Percentiles rank a stretch among this genome's conserved stretches.
Evolutionary conservation across 1,140 invertebrate genomes (phyloP).

Genomic region (Hermatobates lingyangjiaoensis): DNA sequence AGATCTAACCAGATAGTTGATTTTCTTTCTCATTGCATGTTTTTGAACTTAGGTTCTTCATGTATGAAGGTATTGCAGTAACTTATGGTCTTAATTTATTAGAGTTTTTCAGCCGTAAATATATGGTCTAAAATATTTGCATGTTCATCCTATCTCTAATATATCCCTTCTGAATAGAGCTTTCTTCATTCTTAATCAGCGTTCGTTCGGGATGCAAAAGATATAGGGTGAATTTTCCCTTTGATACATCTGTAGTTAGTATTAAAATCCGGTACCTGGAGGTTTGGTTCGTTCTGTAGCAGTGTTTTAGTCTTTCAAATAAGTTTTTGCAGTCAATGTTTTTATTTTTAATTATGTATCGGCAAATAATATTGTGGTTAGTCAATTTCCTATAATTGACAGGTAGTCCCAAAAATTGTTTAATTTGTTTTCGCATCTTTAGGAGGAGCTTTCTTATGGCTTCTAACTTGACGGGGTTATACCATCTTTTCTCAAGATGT

Average conservation of each 20-base stretch:
- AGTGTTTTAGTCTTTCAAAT: not conserved
- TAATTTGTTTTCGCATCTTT: conserved; percentile 16
- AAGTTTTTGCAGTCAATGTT: not conserved
- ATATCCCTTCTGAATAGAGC: conserved; percentile 26
- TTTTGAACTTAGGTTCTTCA: conserved; percentile 19
- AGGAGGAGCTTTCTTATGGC: conserved; percentile 22
- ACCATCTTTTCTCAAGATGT: conserved; percentile 23
- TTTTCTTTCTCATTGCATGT: conserved; percentile 15
- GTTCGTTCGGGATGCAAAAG: conserved; percentile 18
- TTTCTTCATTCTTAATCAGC: conserved; percentile 18
- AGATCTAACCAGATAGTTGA: conserved; percentile 12
- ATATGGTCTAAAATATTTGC: conserved; percentile 26
- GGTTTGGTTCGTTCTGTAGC: not conserved
- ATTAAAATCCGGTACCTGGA: conserved; percentile 16
- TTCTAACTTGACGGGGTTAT: conserved; percentile 25
- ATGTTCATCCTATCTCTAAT: conserved; percentile 28
- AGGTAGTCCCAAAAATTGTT: not conserved
- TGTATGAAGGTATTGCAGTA: conserved; percentile 24
- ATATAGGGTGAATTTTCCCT: conserved; percentile 17
- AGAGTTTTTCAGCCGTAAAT: conserved; percentile 27
- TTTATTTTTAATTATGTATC: too few relatives aligned
- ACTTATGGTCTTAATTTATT: conserved; percentile 30
- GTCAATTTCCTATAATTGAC: not conserved
- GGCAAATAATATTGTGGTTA: not conserved
- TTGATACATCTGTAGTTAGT: conserved; percentile 16